Conservation (phyloP, 2,113 vertebrate species). For the Petromus typicus region DNA sequence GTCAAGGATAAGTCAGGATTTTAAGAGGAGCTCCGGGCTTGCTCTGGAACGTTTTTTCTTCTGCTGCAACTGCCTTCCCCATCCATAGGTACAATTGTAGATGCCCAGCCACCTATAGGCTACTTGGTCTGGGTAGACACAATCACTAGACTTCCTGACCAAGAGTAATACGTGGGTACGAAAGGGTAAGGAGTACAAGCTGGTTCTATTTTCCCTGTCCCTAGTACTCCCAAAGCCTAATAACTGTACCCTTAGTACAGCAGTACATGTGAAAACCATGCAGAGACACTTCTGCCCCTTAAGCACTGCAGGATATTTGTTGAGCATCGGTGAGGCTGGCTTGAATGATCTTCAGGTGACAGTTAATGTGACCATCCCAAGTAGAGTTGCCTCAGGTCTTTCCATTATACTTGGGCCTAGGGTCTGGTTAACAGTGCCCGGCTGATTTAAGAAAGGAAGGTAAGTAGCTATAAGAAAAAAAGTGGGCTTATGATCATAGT, state of each 20-base stretch:
- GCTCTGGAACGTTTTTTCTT: slow-evolving; percentile 34
- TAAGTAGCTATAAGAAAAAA: slow-evolving; percentile 20
- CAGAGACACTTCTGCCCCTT: background rate
- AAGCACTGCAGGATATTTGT: slow-evolving; percentile 3
- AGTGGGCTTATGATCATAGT: background rate
- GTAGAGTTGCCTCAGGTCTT: slow-evolving; percentile 14
- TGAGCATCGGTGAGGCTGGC: background rate
- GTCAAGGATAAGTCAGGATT: slow-evolving; percentile 21
- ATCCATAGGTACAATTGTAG: background rate
- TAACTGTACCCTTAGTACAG: background rate
- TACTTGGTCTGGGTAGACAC: slow-evolving; percentile 1
- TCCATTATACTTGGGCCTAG: background rate
- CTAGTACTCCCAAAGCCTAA: background rate
- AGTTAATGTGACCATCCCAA: slow-evolving; percentile 14
- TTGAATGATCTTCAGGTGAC: slow-evolving; percentile 30
- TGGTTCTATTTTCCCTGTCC: background rate
- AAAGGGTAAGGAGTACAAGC: background rate
- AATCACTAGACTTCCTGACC: slow-evolving; percentile 2
- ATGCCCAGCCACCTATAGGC: background rate
- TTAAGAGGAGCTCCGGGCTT: background rate
- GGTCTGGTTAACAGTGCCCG: slow-evolving; percentile 27
- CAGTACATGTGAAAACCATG: slow-evolving; percentile 10
- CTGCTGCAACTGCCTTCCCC: background rate
- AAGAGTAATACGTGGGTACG: background rate
- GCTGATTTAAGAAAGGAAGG: slow-evolving; percentile 28